A percentile compares a stretch with the other conserved stretches of the same genome.
Conservation (phyloP, 1,140 invertebrate species). For the Pseudomyrmex concolor region DNA sequence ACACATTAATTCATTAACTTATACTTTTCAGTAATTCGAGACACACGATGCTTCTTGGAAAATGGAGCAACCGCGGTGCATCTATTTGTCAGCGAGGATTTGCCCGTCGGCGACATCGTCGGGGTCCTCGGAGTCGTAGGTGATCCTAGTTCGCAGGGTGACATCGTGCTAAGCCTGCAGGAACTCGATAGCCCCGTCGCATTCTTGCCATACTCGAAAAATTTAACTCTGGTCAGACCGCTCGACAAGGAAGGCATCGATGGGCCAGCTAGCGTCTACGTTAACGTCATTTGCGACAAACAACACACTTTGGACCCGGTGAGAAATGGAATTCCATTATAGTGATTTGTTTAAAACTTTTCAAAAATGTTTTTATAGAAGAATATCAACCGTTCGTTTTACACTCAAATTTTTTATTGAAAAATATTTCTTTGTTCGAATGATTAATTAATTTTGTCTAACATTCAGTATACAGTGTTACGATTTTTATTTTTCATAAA, state of each 20-base stretch:
- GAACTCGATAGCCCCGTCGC: conserved; percentile 92
- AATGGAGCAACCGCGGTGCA: conserved; percentile 95
- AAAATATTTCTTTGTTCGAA: no score
- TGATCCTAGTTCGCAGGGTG: conserved; percentile 89
- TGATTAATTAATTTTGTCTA: no score
- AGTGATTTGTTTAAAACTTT: background rate
- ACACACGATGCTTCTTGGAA: conserved; percentile 94
- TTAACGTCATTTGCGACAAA: conserved; percentile 93
- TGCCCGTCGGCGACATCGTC: conserved; percentile 91
- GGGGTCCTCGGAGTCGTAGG: conserved; percentile 92
- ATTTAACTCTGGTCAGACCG: conserved; percentile 90
- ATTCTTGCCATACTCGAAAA: conserved; percentile 91
- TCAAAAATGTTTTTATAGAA: background rate
- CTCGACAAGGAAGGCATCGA: conserved; percentile 94
- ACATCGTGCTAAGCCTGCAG: conserved; percentile 92
- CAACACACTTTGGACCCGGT: conserved; percentile 92
- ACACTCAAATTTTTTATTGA: no score
- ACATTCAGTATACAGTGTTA: background rate
- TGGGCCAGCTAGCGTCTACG: conserved; percentile 93
- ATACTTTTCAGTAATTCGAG: conserved; percentile 85
- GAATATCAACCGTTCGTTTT: no score
- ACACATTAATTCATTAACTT: background rate
- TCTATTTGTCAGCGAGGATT: conserved; percentile 95
- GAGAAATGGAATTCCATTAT: conserved; percentile 55
- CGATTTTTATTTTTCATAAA: conserved; percentile 76